phyloP scores from a whole-genome alignment of 2,888 invertebrate genomes.

The Molorchus minor region DNA sequence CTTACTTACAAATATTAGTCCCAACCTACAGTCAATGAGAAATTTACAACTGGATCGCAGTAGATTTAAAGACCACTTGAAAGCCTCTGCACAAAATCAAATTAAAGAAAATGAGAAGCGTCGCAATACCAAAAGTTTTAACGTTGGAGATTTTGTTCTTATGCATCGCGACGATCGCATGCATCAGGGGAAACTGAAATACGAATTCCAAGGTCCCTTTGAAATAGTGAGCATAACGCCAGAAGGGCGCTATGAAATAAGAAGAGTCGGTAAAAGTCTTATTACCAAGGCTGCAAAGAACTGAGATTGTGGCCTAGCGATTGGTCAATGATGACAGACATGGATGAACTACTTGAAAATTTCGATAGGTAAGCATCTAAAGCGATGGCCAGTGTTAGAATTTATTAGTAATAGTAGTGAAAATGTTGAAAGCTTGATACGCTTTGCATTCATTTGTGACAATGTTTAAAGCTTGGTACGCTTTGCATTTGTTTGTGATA shows the following conservation, averaged over 20 bases:
- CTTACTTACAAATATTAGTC: constrained; percentile 23
- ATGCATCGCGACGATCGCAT: constrained; percentile 38
- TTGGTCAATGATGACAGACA: constrained; percentile 17
- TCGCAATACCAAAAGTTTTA: constrained; percentile 26
- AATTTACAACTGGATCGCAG: constrained; percentile 28
- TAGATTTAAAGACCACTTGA: constrained; percentile 2
- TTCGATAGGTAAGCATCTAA: no score
- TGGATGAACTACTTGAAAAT: no score
- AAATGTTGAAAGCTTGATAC: no score
- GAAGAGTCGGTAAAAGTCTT: constrained; percentile 9
- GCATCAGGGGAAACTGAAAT: constrained; percentile 35
- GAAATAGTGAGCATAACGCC: constrained; percentile 22
- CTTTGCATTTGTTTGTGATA: no score
- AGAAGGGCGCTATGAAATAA: constrained; percentile 21
- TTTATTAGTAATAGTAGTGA: no score
- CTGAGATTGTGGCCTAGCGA: constrained; percentile 21
- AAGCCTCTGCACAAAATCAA: not conserved
- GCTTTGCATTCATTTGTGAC: no score
- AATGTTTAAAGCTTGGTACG: no score
- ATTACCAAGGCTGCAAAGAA: constrained; percentile 21
- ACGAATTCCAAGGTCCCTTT: constrained; percentile 37
- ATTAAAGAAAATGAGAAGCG: constrained; percentile 25
- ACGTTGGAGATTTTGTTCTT: constrained; percentile 36
- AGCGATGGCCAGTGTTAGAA: no score
- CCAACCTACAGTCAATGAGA: constrained; percentile 26